Conservation (phyloP, 2,113 vertebrate genomes). For the Elaphurus davidianus region DNA sequence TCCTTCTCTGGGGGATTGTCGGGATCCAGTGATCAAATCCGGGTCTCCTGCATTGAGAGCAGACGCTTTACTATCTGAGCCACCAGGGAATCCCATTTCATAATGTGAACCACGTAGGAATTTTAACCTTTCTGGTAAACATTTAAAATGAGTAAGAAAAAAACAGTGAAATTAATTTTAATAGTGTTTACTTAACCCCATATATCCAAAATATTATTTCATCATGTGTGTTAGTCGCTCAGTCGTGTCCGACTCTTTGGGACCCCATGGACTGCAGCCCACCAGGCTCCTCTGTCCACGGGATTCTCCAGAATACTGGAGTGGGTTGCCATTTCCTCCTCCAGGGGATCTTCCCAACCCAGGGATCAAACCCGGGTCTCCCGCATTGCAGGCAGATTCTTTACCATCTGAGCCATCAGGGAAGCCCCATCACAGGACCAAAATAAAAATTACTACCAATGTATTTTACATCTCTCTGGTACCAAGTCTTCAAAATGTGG, state of each 20-base stretch:
- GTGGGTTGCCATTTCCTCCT: too few relatives aligned
- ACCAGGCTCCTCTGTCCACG: too few relatives aligned
- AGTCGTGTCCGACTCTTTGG: not conserved
- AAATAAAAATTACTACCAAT: too few relatives aligned
- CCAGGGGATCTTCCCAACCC: too few relatives aligned
- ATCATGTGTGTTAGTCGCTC: not conserved
- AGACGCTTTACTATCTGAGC: fast-evolving
- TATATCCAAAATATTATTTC: not conserved
- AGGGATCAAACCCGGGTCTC: too few relatives aligned
- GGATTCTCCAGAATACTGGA: too few relatives aligned
- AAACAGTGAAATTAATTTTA: not conserved
- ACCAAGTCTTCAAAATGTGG: too few relatives aligned
- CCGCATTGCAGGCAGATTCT: too few relatives aligned
- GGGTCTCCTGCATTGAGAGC: fast-evolving
- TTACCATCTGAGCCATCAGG: too few relatives aligned
- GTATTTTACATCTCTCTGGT: too few relatives aligned
- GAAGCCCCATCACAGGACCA: too few relatives aligned
- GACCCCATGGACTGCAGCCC: not conserved
- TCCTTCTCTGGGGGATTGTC: not conserved
- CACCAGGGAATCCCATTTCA: not conserved
- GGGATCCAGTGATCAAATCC: not conserved
- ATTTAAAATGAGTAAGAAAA: not conserved
- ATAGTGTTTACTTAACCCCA: not conserved
- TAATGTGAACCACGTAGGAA: not conserved
- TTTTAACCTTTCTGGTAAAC: not conserved